Base-by-base conservation (phyloP, 2,888 invertebrate genomes). In the Drosophila neoperkinsi region DNA sequence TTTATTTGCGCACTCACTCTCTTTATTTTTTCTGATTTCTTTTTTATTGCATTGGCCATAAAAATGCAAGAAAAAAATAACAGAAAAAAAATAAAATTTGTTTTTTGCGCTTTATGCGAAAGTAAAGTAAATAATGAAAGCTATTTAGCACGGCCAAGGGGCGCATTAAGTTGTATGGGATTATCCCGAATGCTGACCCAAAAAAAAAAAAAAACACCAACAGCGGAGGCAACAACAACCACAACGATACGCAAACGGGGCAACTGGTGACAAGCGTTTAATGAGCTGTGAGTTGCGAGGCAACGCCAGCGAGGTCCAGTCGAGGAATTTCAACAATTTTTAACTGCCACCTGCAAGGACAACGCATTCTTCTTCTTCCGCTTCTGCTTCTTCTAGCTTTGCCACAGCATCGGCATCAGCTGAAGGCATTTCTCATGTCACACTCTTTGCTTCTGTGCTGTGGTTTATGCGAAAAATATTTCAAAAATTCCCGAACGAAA, bases 281-380 rank as follows among this genome's bases (percentile, higher is more conserved):
- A 85, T 85, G 90, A 90, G 85, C 85, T 84, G 85, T 80, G 69
- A 56, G 78, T 52, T 57, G 56, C 38, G 28, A 43, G 30, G 49
- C 30, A 50, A 41, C 51, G 60, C 53, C 33, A 51, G 60, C 53
- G 63, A 25, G 25, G 56, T 67, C 46, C 60, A 59, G 66, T 63
- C 18, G 62, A 65, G 71, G 81, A 89, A 89, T 90, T 85, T 84
- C 33, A 77, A 76, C 85, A 80, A 85, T 85, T 85, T 85, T 85
- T 85, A 82, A 90, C 85, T 90, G 85, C 85, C 85, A 85, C 88
- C 90, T 85, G 90, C 88, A 82, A 81, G 77, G 82, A 79, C 72
- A 74, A 64, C 67, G 70, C 79, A 87, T 84, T 84, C 79, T 79
- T 77, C 57, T 60, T 34, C 38, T 51, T 5, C 25, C 25, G 10